Percentiles rank a stretch among this genome's conserved stretches.
These are phyloP conservation scores for Sphenodon punctatus DNA, from an alignment of 2,797 vertebrate genomes.

Conservation along the genomic window DNA sequence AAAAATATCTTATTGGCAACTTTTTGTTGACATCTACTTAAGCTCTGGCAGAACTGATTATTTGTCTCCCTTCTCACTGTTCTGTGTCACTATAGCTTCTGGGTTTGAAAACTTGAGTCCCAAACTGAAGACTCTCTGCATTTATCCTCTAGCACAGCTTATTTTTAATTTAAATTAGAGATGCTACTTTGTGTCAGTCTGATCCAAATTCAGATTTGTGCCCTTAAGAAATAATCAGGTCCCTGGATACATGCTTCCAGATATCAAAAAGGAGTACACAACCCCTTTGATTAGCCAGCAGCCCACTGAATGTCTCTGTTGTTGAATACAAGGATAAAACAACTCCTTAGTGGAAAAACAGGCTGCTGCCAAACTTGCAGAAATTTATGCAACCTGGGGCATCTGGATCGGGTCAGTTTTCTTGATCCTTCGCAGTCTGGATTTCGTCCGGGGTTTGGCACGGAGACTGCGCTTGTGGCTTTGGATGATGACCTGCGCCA, in stretches of 20 bases:
- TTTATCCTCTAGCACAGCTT: slow-evolving; percentile 6
- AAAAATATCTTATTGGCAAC: not conserved
- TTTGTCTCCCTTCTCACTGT: not conserved
- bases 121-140: slow-evolving; percentile 30
- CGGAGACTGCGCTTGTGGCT: too few relatives aligned
- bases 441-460: too few relatives aligned
- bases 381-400: too few relatives aligned
- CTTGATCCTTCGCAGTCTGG: too few relatives aligned
- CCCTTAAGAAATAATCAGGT: slow-evolving; percentile 6
- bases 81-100: slow-evolving; percentile 22
- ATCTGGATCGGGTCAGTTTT: too few relatives aligned
- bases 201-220: slow-evolving; percentile 20
- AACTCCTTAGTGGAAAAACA: not conserved
- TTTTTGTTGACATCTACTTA: slow-evolving; percentile 38
- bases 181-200: not conserved
- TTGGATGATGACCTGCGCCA: too few relatives aligned
- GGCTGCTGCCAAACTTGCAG: not conserved
- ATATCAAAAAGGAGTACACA: not conserved
- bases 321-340: not conserved
- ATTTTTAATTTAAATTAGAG: slow-evolving; percentile 51
- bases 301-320: not conserved
- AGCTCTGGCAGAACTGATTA: slow-evolving; percentile 23
- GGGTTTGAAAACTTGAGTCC: slow-evolving; percentile 15
- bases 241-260: not conserved
- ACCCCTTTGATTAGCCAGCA: not conserved